phyloP scores from a whole-genome alignment of 1,140 invertebrate genomes.

The Drosophila nebulosa region DNA sequence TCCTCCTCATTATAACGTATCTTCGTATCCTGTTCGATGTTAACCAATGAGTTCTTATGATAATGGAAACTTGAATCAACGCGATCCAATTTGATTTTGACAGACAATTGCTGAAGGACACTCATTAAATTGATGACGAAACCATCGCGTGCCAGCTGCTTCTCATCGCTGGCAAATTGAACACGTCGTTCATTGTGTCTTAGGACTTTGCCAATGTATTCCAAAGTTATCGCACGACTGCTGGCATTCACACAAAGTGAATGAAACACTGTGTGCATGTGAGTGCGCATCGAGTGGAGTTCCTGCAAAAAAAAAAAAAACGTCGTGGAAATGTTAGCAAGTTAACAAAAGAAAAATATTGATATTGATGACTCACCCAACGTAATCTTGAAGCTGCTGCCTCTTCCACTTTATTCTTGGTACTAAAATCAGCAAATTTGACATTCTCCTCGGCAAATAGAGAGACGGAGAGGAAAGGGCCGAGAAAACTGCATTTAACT shows the following conservation, averaged over 20 bases:
- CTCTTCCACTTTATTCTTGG: slow-evolving; percentile 82
- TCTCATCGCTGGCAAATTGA: slow-evolving; percentile 94
- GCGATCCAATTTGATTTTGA: slow-evolving; percentile 92
- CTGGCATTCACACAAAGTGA: slow-evolving; percentile 90
- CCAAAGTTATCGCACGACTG: slow-evolving; percentile 88
- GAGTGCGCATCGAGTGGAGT: slow-evolving; percentile 86
- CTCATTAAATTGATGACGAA: slow-evolving; percentile 97
- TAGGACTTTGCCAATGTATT: slow-evolving; percentile 89
- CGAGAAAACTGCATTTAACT: slow-evolving; percentile 90
- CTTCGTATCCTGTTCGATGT: slow-evolving; percentile 92
- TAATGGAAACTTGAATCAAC: slow-evolving; percentile 94
- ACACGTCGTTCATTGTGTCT: slow-evolving; percentile 92
- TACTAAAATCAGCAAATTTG: slow-evolving; percentile 85
- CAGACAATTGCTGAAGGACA: slow-evolving; percentile 92
- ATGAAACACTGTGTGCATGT: slow-evolving; percentile 91
- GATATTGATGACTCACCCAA: slow-evolving; percentile 48
- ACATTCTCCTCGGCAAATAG: slow-evolving; percentile 96
- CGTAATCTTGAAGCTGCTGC: slow-evolving; percentile 50
- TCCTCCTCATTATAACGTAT: slow-evolving; percentile 91
- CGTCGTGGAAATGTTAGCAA: not conserved
- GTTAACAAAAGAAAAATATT: not conserved
- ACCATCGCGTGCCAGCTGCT: slow-evolving; percentile 92
- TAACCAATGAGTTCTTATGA: slow-evolving; percentile 88
- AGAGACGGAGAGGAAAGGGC: slow-evolving; percentile 94
- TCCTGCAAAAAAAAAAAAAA: slow-evolving; percentile 81